A percentile compares a stretch with the other conserved stretches of the same genome.
Evolutionary conservation across 1,140 invertebrate genomes (phyloP).

Genomic region (Heliothis subflexa): DNA sequence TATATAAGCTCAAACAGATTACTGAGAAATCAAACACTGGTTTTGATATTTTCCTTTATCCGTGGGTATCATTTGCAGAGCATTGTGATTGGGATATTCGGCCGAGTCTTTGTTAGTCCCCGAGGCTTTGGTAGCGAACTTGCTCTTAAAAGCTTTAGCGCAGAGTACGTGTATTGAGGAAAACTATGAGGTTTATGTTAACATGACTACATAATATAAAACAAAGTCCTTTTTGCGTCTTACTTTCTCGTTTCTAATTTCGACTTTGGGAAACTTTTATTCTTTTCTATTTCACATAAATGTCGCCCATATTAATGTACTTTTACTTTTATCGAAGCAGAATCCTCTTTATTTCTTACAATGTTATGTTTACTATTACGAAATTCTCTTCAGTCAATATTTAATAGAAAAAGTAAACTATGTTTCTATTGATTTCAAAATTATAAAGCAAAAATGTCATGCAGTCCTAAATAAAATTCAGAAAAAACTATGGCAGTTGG

Average conservation of each 20-base stretch:
- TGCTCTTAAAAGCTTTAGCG: slow-evolving; percentile 24
- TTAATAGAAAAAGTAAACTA: no score
- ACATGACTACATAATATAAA: slow-evolving; percentile 29
- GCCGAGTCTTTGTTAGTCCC: slow-evolving; percentile 32
- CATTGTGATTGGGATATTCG: slow-evolving; percentile 46
- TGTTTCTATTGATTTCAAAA: no score
- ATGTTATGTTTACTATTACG: neutral
- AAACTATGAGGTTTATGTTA: slow-evolving; percentile 32
- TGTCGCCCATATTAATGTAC: neutral
- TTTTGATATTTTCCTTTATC: slow-evolving; percentile 26
- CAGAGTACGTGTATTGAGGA: slow-evolving; percentile 17
- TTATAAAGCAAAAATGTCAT: neutral
- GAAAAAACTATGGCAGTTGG: neutral
- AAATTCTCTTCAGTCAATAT: no score
- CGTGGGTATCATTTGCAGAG: slow-evolving; percentile 43
- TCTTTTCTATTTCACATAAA: neutral
- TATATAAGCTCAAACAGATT: slow-evolving; percentile 32
- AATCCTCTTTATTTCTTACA: neutral
- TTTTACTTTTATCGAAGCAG: neutral
- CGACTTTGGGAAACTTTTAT: neutral
- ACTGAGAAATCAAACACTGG: slow-evolving; percentile 27
- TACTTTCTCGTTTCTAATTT: slow-evolving; percentile 10
- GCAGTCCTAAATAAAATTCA: neutral
- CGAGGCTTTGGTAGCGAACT: slow-evolving; percentile 15
- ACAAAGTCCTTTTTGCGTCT: slow-evolving; percentile 17